phyloP scores from a whole-genome alignment of 2,113 vertebrate genomes.

The Chaetodon auriga region DNA sequence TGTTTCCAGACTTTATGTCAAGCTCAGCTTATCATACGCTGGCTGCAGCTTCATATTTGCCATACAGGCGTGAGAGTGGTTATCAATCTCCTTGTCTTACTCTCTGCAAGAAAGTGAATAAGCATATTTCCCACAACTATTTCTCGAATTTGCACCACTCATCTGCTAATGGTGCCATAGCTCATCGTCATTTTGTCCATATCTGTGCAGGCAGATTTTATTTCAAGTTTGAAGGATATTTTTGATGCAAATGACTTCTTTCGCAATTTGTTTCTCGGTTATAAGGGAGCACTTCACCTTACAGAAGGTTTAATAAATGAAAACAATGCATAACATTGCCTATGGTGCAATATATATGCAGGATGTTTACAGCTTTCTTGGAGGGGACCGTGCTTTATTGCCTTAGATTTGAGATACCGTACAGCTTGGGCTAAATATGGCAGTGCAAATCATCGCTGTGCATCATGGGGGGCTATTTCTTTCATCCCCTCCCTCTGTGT shows the following conservation, averaged over 20 bases:
- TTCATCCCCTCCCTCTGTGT: slow-evolving; percentile 32
- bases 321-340: slow-evolving; percentile 1
- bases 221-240: not conserved
- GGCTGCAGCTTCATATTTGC: not conserved
- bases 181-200: not conserved
- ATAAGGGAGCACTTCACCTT: not conserved
- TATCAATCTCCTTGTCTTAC: not conserved
- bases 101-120: not conserved
- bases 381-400: slow-evolving; percentile 39
- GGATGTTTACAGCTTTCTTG: slow-evolving; percentile 25
- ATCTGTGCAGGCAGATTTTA: not conserved
- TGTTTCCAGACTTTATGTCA: no score
- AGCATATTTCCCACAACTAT: not conserved
- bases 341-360: slow-evolving; percentile 32
- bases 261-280: not conserved
- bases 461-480: slow-evolving; percentile 23
- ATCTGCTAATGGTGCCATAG: not conserved
- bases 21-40: not conserved
- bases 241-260: slow-evolving; percentile 1
- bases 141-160: not conserved
- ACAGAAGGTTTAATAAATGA: not conserved
- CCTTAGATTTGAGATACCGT: slow-evolving; percentile 37
- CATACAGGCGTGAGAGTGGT: no score
- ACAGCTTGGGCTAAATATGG: slow-evolving; percentile 49
- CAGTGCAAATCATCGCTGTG: slow-evolving; percentile 53